Base-by-base conservation (phyloP, 2,888 invertebrate species). In the Sinotaia quadrata region DNA sequence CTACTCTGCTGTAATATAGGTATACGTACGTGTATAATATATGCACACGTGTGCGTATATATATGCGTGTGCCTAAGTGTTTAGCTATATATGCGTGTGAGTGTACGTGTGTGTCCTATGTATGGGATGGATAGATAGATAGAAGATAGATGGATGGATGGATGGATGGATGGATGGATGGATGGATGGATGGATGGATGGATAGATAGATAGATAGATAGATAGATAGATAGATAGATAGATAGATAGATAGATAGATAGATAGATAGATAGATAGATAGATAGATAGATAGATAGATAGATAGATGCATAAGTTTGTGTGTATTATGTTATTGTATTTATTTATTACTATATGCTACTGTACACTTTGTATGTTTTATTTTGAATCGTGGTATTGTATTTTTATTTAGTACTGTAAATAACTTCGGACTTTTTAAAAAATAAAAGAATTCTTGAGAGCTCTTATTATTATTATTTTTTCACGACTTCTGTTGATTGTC, bases 131-230 rank as follows among this genome's bases (percentile, higher is more conserved):
- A 24, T 8, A n/a, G 27, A 21, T 24, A 37, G 36, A 34, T 18
- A 62, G 24, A n/a, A n/a, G n/a, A n/a, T n/a, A n/a, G n/a, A n/a
- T n/a, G n/a, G n/a, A n/a, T n/a, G n/a, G n/a, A n/a, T 1, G 47
- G 41, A 49, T 2, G 33, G 61, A 49, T 29, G 33, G 61, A 61
- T 29, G 49, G 49, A 49, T 15, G 49, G 49, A 61, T n/a, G 49
- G 44, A 24, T 29, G 27, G 12, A n/a, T 4, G 12, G 41, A 41
- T n/a, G n/a, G n/a, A n/a, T n/a, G n/a, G n/a, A n/a, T n/a, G n/a
- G n/a, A n/a, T n/a, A n/a, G n/a, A n/a, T 18, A 61, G 49, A 61
- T 18, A 47, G 4, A 29, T 12, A 60, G 41, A 60, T 5, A 44
- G 41, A 60, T 2, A 44, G 41, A 60, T 10, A 44, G 41, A 60